Evolutionary conservation across 1,140 invertebrate genomes (phyloP), one percentile per base, ranked within the genome.

Genomic region (Scaptomyza montana): DNA sequence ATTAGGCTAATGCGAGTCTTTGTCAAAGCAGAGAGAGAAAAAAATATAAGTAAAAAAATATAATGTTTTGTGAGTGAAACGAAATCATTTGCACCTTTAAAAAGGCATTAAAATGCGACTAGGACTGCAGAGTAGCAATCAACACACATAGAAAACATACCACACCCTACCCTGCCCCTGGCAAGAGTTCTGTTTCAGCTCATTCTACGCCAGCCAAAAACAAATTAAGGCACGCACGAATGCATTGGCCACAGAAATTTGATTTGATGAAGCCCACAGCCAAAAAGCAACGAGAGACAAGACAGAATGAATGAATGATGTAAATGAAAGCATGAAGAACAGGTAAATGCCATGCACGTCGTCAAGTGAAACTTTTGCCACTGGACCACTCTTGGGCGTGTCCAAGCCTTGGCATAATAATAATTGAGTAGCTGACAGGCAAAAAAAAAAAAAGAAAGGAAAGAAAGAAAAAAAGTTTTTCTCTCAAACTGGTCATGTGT

Each of bases 191-290:
- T 33, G 5, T 7, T 33, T 33, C 30, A 5, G 7, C 30, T 33
- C 41, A 25, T 10, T 19, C 45, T 41, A 8, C 13, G n/a, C 16
- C 12, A 39, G 41, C 61, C 61, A 77, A 79, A 77, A 79, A 77
- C 79, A 87, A 87, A 89, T 87, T 87, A 84, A 79, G 67, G 47
- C 84, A 89, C 82, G 84, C 82, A 89, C 82, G 82, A 89, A 43
- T 74, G 77, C 73, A 53, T 78, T 49, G 84, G 62, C 79, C 76
- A 77, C 82, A 82, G 77, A 89, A 82, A 77, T 25, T 25, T 78
- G 73, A 87, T 81, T 80, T 82, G 82, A 78, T 72, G 62, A 67
- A 72, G 57, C 41, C 66, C 25, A 59, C 25, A 39, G 7, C 13
- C 4, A 36, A 43, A 39, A 33, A 33, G 4, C 30, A 6, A 5